A percentile compares a stretch with the other conserved stretches of the same genome.
phyloP scores from a whole-genome alignment of 2,888 invertebrate species.

The Catocala fraxini region DNA sequence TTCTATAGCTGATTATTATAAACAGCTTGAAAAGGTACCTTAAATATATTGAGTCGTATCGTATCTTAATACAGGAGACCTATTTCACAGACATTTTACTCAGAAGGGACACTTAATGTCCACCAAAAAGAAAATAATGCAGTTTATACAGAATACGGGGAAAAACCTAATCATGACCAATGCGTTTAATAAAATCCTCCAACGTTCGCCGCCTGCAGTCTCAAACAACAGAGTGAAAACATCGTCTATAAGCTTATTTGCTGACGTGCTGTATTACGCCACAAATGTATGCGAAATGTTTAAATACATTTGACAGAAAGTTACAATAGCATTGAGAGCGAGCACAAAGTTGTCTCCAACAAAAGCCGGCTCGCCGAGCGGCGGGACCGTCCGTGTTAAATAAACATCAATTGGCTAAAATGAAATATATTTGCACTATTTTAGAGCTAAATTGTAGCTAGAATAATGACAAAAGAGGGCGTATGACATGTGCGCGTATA shows the following conservation, averaged over 20 bases:
- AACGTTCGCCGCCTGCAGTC: too few species aligned
- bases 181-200: too few species aligned
- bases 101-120: too few species aligned
- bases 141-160: too few species aligned
- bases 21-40: too few species aligned
- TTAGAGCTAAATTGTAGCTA: not conserved
- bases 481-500: slow-evolving; percentile 8
- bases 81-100: too few species aligned
- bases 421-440: slow-evolving; percentile 5
- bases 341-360: not conserved
- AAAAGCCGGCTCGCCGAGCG: not conserved
- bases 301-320: slow-evolving; percentile 10
- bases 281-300: not conserved
- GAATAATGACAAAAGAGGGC: slow-evolving; percentile 3
- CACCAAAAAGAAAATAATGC: too few species aligned
- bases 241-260: not conserved
- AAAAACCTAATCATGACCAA: too few species aligned
- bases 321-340: slow-evolving; percentile 6
- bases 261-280: not conserved
- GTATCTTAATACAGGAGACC: too few species aligned
- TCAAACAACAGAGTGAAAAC: too few species aligned
- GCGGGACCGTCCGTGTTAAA: not conserved
- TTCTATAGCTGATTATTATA: too few species aligned
- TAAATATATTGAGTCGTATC: too few species aligned
- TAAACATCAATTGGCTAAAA: slow-evolving; percentile 7